phyloP scores from a whole-genome alignment of 2,797 vertebrate genomes.

The Protonibea diacanthus region DNA sequence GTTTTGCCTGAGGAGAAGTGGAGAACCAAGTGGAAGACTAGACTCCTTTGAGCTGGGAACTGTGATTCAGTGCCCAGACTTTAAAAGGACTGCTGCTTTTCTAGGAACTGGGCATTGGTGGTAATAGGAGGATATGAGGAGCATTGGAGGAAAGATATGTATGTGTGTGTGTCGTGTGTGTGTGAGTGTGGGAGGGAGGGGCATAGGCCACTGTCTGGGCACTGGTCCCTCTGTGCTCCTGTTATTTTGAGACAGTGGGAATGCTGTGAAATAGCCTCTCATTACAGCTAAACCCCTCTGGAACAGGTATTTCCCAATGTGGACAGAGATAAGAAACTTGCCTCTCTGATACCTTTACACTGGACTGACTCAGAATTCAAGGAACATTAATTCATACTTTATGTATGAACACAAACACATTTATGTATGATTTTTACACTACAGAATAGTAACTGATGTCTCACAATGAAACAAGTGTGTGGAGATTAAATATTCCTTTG shows the following conservation, averaged over 20 bases:
- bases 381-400: not conserved
- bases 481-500: too few species aligned
- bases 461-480: too few species aligned
- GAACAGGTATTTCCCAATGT: conserved; percentile 32
- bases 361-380: not conserved
- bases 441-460: too few species aligned
- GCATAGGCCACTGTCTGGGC: conserved; percentile 61
- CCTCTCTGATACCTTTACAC: conserved; percentile 11
- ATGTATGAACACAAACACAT: not conserved
- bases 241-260: conserved; percentile 58
- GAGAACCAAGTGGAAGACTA: conserved; percentile 23
- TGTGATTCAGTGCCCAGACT: conserved; percentile 67
- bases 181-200: conserved; percentile 1
- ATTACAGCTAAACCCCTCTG: conserved; percentile 54
- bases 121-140: conserved; percentile 63
- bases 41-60: conserved; percentile 57
- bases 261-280: conserved; percentile 48
- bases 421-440: not conserved
- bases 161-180: too few species aligned
- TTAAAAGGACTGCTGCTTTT: conserved; percentile 53
- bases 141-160: conserved; percentile 38
- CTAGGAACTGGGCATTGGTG: conserved; percentile 8
- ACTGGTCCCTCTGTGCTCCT: conserved; percentile 44
- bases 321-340: conserved; percentile 33
- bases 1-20: conserved; percentile 52